phyloP scores from a whole-genome alignment of 1,140 invertebrate genomes.

The Tetranychus cinnabarinus region DNA sequence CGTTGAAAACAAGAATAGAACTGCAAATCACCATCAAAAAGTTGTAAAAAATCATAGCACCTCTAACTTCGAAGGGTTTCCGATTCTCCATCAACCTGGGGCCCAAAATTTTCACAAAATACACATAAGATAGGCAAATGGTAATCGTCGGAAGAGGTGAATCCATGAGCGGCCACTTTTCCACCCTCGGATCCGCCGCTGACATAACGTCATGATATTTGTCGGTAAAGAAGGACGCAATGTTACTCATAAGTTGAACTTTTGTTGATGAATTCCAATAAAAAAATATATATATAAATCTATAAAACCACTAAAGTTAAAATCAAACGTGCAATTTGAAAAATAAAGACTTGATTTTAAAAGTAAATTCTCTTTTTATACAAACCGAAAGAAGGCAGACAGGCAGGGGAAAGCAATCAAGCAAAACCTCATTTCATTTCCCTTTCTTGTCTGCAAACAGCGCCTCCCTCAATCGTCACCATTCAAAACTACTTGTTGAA shows the following conservation, averaged over 20 bases:
- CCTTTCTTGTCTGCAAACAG: too few relatives aligned
- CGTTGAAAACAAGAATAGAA: conserved; percentile 9
- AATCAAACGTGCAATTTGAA: too few relatives aligned
- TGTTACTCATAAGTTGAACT: background rate
- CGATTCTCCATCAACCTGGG: conserved; percentile 60
- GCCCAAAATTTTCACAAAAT: conserved; percentile 51
- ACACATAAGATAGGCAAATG: conserved; percentile 23
- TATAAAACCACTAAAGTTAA: too few relatives aligned
- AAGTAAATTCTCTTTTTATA: too few relatives aligned
- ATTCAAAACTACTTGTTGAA: too few relatives aligned
- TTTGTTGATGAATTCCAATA: too few relatives aligned
- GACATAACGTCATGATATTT: background rate
- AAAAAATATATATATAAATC: too few relatives aligned
- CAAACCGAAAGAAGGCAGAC: too few relatives aligned
- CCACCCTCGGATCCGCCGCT: conserved; percentile 55
- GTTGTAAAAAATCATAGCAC: conserved; percentile 54
- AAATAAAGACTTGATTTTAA: too few relatives aligned
- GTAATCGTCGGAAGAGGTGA: conserved; percentile 61
- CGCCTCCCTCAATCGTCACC: too few relatives aligned
- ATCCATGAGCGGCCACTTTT: conserved; percentile 67
- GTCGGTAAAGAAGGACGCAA: background rate
- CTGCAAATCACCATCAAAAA: conserved; percentile 8
- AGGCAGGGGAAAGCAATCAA: too few relatives aligned
- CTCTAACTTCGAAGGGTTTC: conserved; percentile 49
- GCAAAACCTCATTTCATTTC: too few relatives aligned